A percentile compares a stretch with the other conserved stretches of the same genome.
Evolutionary conservation across 2,888 invertebrate genomes (phyloP).

Genomic region (Tachystola acroxantha): DNA sequence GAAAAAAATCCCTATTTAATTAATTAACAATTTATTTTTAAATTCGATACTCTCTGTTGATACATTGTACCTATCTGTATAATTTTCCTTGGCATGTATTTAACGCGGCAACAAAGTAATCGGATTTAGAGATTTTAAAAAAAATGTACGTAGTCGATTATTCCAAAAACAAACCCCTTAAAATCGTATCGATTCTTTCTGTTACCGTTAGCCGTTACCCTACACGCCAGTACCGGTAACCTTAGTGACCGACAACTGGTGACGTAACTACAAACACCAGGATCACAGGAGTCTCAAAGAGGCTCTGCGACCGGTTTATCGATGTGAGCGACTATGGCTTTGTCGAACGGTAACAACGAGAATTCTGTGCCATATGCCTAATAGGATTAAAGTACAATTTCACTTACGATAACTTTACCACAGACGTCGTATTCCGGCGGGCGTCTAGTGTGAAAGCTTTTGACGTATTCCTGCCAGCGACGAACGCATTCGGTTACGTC

Average conservation of each 20-base stretch:
- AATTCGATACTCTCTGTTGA: no score
- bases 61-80: no score
- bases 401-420: conserved; percentile 61
- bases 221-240: conserved; percentile 8
- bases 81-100: no score
- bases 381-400: background rate
- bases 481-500: conserved; percentile 60
- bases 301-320: no score
- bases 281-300: conserved; percentile 34
- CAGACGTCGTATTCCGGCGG: conserved; percentile 60
- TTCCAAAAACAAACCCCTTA: no score
- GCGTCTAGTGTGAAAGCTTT: conserved; percentile 59
- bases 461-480: conserved; percentile 63
- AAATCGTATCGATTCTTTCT: no score
- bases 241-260: conserved; percentile 34
- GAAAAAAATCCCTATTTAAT: no score
- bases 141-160: no score
- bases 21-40: no score
- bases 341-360: background rate
- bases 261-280: conserved; percentile 64
- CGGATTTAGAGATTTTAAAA: no score
- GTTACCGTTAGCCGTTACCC: background rate
- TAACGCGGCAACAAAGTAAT: no score
- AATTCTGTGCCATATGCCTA: background rate
- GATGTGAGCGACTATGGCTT: background rate